phyloP scores from a whole-genome alignment of 2,888 invertebrate genomes.

The Drosophila parthenogenetica region DNA sequence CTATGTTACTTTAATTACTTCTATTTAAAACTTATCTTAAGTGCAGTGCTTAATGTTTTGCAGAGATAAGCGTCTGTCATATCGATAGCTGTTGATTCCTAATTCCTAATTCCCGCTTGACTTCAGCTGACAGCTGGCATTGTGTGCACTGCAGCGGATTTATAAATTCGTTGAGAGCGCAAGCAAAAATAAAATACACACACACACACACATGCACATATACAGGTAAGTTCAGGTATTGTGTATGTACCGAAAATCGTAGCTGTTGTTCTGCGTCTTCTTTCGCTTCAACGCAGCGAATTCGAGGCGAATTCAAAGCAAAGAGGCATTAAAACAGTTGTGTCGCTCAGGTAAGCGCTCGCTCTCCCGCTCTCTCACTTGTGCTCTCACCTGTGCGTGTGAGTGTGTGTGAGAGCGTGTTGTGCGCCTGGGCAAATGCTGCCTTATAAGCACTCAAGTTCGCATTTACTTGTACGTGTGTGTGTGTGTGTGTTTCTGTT shows the following conservation, averaged over 20 bases:
- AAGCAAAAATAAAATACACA: conserved; percentile 2
- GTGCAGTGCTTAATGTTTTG: not conserved
- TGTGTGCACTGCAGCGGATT: conserved; percentile 45
- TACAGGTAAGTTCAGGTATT: conserved; percentile 48
- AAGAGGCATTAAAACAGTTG: conserved; percentile 47
- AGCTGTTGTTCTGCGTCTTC: conserved; percentile 32
- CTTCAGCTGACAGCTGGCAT: conserved; percentile 43
- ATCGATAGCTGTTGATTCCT: conserved; percentile 41
- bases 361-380: conserved; percentile 22
- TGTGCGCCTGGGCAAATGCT: conserved; percentile 53
- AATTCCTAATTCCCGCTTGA: conserved; percentile 51
- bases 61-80: conserved; percentile 12
- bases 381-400: conserved; percentile 33
- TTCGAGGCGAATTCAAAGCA: conserved; percentile 35
- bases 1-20: too few species aligned
- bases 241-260: conserved; percentile 56
- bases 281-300: conserved; percentile 58
- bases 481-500: conserved; percentile 18
- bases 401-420: conserved; percentile 36
- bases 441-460: conserved; percentile 77
- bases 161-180: conserved; percentile 48
- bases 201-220: not conserved
- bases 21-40: not conserved
- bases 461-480: conserved; percentile 32
- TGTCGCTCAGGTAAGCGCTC: conserved; percentile 58